phyloP scores from a whole-genome alignment of 2,113 vertebrate genomes.

The Tringa solitaria region DNA sequence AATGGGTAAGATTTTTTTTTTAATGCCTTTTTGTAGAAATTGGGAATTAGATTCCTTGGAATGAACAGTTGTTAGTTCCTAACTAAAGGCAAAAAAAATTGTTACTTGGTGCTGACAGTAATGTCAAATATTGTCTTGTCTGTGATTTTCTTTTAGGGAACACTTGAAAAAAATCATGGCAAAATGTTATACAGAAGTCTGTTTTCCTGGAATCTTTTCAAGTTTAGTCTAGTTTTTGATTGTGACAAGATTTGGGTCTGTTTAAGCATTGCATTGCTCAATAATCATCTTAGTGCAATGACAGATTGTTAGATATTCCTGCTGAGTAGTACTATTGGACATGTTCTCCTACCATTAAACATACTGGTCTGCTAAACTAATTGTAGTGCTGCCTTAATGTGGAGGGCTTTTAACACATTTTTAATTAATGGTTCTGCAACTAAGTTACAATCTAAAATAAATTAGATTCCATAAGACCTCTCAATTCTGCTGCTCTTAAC shows the following conservation, averaged over 20 bases:
- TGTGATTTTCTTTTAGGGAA: neutral
- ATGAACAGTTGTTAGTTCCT: neutral
- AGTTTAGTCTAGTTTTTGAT: neutral
- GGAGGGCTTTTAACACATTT: neutral
- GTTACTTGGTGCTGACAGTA: neutral
- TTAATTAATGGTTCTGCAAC: neutral
- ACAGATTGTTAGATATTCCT: neutral
- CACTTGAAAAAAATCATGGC: neutral
- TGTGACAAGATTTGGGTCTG: neutral
- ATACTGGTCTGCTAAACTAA: neutral
- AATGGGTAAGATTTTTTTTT: neutral
- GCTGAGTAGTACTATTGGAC: neutral
- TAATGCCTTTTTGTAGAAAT: neutral
- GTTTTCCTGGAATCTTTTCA: neutral
- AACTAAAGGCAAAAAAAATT: neutral
- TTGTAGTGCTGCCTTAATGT: neutral
- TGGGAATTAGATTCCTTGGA: neutral
- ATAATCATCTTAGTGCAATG: neutral
- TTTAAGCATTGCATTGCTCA: neutral
- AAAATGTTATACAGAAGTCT: neutral
- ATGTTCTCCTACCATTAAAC: neutral
- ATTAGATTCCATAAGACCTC: neutral
- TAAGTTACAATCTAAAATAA: neutral
- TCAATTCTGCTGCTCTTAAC: neutral
- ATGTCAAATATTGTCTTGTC: neutral